Conservation (phyloP, 2,888 invertebrate genomes). For the Lepidochitona cinerea region DNA sequence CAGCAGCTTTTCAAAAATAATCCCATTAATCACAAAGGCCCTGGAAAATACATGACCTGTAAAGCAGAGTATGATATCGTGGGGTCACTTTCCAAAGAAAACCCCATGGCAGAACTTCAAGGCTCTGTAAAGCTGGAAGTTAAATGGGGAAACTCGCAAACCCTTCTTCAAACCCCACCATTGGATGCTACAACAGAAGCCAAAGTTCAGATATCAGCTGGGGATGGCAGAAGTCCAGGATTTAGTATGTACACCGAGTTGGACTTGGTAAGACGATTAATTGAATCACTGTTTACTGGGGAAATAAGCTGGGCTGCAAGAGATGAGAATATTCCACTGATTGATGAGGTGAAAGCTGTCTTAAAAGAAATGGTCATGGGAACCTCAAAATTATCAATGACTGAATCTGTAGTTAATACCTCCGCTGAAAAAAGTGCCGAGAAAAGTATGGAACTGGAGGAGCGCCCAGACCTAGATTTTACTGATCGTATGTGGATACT, state of each 20-base stretch:
- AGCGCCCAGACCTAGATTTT: slow-evolving; percentile 51
- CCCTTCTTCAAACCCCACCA: slow-evolving; percentile 44
- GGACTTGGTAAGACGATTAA: slow-evolving; percentile 33
- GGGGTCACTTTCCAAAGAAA: slow-evolving; percentile 10
- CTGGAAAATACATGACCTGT: not conserved
- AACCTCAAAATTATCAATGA: slow-evolving; percentile 31
- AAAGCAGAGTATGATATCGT: slow-evolving; percentile 20
- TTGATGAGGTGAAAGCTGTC: slow-evolving; percentile 37
- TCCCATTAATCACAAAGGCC: not conserved
- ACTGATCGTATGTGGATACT: slow-evolving; percentile 56
- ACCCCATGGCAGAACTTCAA: slow-evolving; percentile 22
- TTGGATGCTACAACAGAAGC: slow-evolving; percentile 38
- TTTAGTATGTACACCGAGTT: slow-evolving; percentile 42
- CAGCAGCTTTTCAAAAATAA: not conserved
- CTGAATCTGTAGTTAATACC: slow-evolving; percentile 23
- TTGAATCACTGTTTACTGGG: slow-evolving; percentile 36
- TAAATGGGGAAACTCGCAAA: slow-evolving; percentile 39
- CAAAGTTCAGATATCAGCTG: slow-evolving; percentile 40
- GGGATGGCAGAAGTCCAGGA: slow-evolving; percentile 40
- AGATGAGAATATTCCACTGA: slow-evolving; percentile 30
- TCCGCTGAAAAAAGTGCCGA: slow-evolving; percentile 23
- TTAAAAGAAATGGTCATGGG: slow-evolving; percentile 43
- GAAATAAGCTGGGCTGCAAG: slow-evolving; percentile 48
- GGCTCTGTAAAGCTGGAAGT: slow-evolving; percentile 42
- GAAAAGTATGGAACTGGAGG: slow-evolving; percentile 30